phyloP scores from a whole-genome alignment of 1,140 invertebrate genomes.

The Meloidogyne hapla region DNA sequence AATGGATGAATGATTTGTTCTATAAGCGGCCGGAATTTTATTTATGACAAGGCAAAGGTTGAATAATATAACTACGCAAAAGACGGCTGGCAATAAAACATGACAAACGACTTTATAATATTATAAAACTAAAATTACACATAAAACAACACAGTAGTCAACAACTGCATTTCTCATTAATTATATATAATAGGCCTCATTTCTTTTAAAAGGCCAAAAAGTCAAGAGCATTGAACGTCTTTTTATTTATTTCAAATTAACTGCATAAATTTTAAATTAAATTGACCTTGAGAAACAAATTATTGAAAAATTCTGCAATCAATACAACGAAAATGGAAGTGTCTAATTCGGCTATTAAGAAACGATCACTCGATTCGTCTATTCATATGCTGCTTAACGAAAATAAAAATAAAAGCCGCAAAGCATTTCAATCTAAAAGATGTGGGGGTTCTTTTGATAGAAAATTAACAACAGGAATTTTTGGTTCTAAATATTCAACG shows the following conservation, averaged over 20 bases:
- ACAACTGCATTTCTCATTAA: neutral
- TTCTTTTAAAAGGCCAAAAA: neutral
- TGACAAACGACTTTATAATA: constrained; percentile 1
- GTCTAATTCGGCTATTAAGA: neutral
- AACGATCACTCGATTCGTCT: neutral
- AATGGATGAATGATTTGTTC: neutral
- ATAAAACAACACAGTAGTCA: neutral
- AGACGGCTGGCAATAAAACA: neutral
- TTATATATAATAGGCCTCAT: neutral
- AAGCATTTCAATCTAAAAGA: constrained; percentile 9
- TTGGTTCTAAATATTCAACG: constrained; percentile 1
- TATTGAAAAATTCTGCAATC: constrained; percentile 2
- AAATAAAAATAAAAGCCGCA: constrained; percentile 7
- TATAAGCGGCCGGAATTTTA: constrained; percentile 2
- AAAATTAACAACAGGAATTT: constrained; percentile 4
- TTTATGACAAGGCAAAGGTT: constrained; percentile 3
- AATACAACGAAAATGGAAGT: neutral
- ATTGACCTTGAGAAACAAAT: constrained; percentile 8
- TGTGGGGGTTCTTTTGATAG: neutral
- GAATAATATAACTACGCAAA: constrained; percentile 2
- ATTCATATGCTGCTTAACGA: neutral
- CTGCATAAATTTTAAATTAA: neutral
- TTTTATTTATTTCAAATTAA: neutral
- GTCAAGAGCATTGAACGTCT: neutral
- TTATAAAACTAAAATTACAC: neutral